A percentile compares a stretch with the other conserved stretches of the same genome.
phyloP scores from a whole-genome alignment of 2,888 invertebrate species.

The Spisula subtruncata region DNA sequence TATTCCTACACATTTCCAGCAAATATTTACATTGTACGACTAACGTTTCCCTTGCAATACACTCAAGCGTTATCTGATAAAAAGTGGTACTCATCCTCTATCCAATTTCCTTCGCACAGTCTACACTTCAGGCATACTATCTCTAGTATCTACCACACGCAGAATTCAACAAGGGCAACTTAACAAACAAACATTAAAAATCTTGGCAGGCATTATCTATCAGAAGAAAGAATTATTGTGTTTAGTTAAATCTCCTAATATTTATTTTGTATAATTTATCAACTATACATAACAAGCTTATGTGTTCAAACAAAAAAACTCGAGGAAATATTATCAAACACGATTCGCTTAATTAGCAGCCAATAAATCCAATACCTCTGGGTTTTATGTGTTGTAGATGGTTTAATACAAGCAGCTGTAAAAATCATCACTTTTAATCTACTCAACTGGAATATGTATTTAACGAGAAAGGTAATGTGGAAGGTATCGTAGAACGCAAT shows the following conservation, averaged over 20 bases:
- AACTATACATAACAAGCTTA: slow-evolving; percentile 40
- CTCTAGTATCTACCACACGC: slow-evolving; percentile 9
- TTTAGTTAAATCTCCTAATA: slow-evolving; percentile 28
- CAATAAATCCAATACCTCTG: slow-evolving; percentile 30
- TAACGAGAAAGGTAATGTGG: neutral
- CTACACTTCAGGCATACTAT: neutral
- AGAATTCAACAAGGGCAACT: neutral
- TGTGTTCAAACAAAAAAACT: slow-evolving; percentile 36
- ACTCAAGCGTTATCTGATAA: neutral
- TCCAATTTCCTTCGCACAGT: neutral
- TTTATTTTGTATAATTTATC: slow-evolving; percentile 42
- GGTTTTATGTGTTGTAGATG: slow-evolving; percentile 15
- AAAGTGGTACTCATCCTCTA: slow-evolving; percentile 12
- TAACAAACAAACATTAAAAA: slow-evolving; percentile 21
- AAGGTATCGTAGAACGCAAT: neutral
- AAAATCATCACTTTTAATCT: neutral
- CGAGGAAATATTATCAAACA: slow-evolving; percentile 32
- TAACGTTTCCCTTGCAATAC: slow-evolving; percentile 32
- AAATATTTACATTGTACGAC: slow-evolving; percentile 53
- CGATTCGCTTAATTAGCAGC: slow-evolving; percentile 42
- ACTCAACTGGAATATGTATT: neutral
- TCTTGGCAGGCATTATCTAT: slow-evolving; percentile 35
- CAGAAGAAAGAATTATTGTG: slow-evolving; percentile 9
- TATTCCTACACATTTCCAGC: slow-evolving; percentile 45
- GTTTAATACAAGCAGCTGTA: slow-evolving; percentile 14